Base-by-base conservation (phyloP, 2,113 vertebrate genomes). In the Siphamia tubifer region DNA sequence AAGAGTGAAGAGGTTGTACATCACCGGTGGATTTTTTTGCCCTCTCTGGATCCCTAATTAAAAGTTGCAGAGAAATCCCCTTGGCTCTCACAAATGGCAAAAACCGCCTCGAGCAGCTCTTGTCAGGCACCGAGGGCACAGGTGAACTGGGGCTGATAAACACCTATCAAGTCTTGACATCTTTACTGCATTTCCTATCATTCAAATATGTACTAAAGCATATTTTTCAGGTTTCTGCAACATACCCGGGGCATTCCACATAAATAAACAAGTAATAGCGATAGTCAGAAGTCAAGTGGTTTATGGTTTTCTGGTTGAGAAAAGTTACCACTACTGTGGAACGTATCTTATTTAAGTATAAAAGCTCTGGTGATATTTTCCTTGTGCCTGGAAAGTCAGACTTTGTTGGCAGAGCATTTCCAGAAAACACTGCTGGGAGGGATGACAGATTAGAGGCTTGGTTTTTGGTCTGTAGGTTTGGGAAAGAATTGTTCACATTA, bases 11-110 rank as follows among this genome's bases (percentile, higher is more conserved):
- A 70, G 74, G 53, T 51, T 78, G 27, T 57, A 40, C 73, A 83
- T 89, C 78, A 75, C 17, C 36, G 42, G 44, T 61, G 69, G 38
- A 61, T 77, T 15, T 80, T 77, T 47, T 61, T 21, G n/a, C 20
- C 15, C 60, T 66, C 53, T 48, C 17, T 30, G 7, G 32, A 78
- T 74, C 60, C 71, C 55, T 83, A 82, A 86, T 88, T 88, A 86
- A 79, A 77, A 49, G 15, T 28, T 24, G 2, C 68, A 76, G n/a
- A n/a, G 49, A 80, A 77, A 86, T 81, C 73, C 87, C 66, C 39
- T 65, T 56, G 75, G 73, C 80, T 75, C 72, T 24, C 17, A n/a
- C 40, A 77, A 67, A 80, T 82, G 71, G 77, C 70, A 77, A 42
- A 77, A 64, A 58, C 58, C 54, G 68, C 77, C 66, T 28, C 0